Evolutionary conservation across 2,797 vertebrate genomes (phyloP), one percentile per base, ranked within the genome.

Genomic region (Clangula hyemalis): DNA sequence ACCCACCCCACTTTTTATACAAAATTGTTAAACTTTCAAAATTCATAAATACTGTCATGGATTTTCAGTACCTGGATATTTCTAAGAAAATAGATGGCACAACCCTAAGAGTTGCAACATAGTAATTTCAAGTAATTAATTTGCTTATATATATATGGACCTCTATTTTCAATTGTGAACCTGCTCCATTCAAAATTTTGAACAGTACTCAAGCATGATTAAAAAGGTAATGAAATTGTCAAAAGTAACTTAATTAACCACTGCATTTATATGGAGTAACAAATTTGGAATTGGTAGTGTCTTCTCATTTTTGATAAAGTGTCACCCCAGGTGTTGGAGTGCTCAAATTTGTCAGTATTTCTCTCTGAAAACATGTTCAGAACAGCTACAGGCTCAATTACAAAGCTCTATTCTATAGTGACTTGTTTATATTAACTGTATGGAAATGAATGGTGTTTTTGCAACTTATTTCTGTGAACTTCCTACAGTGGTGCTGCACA

Each of bases 181-280:
- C 14, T 71, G 25, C 36, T 88, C 25, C 34, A 47, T 30, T 90
- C 57, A 80, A 87, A 92, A 74, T 65, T 94, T 51, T 79, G 68
- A 76, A 57, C 69, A 65, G 1, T 4, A 4, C 32, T 85, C 25
- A 77, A 71, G 61, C 36, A 57, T 79, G 56, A 74, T 74, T 93
- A 74, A 56, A 89, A 92, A 5, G 21, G 22, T 69, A 88, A 85
- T 88, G n/a, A 73, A 95, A 86, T 80, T 93, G 74, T 85, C 51
- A 82, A 73, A 94, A 34, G 47, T 88, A 61, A 82, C 77, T 89
- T 90, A 84, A 81, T 89, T 87, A 86, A 78, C 53, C 57, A 13
- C 86, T 85, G 20, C 56, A 85, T 95, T 96, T 90, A 84, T 62
- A 58, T 32, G 38, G 15, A 62, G 21, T 78, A 66, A 34, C 21